Percentiles rank a stretch among this genome's conserved stretches.
Evolutionary conservation across 2,797 vertebrate genomes (phyloP).

Genomic region (Enteromius trimaculatus): DNA sequence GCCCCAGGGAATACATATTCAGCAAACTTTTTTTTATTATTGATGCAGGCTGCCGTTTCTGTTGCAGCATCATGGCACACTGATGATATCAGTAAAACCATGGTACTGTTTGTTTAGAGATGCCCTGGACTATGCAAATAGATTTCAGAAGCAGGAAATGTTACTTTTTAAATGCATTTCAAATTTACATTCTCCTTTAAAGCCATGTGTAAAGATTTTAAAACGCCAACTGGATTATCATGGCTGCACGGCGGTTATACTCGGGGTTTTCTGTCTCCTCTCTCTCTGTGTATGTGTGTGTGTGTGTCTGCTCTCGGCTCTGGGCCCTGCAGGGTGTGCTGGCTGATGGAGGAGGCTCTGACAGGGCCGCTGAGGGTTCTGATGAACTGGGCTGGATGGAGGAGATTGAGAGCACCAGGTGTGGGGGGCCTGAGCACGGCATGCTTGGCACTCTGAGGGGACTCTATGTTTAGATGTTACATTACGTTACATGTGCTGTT

Average conservation of each 20-base stretch:
- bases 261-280: conserved; percentile 9
- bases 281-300: conserved; percentile 28
- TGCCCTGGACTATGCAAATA: background rate
- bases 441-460: conserved; percentile 70
- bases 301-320: conserved; percentile 58
- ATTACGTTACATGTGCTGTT: conserved; percentile 78
- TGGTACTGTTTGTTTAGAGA: background rate
- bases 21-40: background rate
- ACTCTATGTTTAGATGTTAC: conserved; percentile 79
- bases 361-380: conserved; percentile 64
- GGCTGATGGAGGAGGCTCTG: conserved; percentile 75
- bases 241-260: background rate
- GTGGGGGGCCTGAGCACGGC: conserved; percentile 67
- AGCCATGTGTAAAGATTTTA: conserved; percentile 5
- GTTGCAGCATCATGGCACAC: background rate
- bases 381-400: conserved; percentile 55
- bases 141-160: background rate
- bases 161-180: background rate
- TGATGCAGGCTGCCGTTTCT: conserved; percentile 1
- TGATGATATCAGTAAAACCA: conserved; percentile 8
- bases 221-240: background rate
- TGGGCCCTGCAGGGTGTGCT: conserved; percentile 56
- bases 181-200: background rate
- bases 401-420: conserved; percentile 79
- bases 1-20: background rate